Evolutionary conservation across 23 tunicate genomes (phyloP), one percentile per base, ranked within the genome.

Genomic region (Diplosoma virens): DNA sequence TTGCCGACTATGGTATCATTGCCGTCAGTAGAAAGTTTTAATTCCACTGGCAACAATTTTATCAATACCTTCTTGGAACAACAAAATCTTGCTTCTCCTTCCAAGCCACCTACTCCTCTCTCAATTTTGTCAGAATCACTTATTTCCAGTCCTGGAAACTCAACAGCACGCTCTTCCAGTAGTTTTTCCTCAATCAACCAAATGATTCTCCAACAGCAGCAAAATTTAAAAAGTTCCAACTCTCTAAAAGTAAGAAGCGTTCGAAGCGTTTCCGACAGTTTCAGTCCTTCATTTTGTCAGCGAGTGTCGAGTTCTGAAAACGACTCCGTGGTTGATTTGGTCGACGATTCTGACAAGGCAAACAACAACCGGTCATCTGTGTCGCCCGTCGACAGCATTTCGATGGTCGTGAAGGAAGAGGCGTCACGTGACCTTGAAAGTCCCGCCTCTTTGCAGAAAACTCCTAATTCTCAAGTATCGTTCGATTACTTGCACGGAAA

Each of bases 1-100:
- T 36, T 78, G 24, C 83, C 83, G n/a, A 64, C 83, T 0, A 78
- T 78, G 83, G 83, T 78, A 0, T 32, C 61, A 29, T 25, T 23
- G 6, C 73, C 28, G 31, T 11, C 60, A 3, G 61, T 47, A 27
- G 27, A 25, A 29, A 45, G 28, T 46, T 41, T n/a, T 14, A 5
- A 20, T 47, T 25, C 17, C 14, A 68, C 16, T 28, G 37, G 54
- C 54, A n/a, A 3, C 35, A 3, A 5, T 27, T 18, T 67, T 5
- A 4, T 25, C 3, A 67, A 37, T 37, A 34, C 2, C 52, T 36
- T 67, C 6, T 16, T 34, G 5, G 52, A 67, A 23, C 74, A 67
- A 67, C 52, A 37, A 6, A 67, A 9, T 35, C 3, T 47, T 17
- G 20, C 78, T 7, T 5, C 60, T 3, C 2, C 14, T 3, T 3